Percentiles rank a stretch among this genome's conserved stretches.
Conservation (phyloP, 2,888 invertebrate genomes). For the Drosophila birchii region DNA sequence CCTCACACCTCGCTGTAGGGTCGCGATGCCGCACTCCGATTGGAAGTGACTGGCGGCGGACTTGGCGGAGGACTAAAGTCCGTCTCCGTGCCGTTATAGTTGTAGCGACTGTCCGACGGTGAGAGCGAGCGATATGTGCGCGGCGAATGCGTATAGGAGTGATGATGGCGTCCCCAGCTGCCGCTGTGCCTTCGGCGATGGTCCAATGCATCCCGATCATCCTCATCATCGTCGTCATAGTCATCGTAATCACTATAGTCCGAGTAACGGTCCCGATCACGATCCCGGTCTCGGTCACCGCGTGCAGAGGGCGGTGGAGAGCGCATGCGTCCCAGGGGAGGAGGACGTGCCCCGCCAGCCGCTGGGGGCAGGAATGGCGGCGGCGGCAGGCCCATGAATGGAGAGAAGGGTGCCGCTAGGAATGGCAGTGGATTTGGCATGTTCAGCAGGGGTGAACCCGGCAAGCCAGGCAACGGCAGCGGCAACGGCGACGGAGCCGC, state of each 20-base stretch:
- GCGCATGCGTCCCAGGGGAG: slow-evolving; percentile 86
- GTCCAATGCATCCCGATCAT: slow-evolving; percentile 53
- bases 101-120: slow-evolving; percentile 83
- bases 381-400: slow-evolving; percentile 86
- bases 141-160: slow-evolving; percentile 81
- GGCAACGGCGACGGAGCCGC: slow-evolving; percentile 84
- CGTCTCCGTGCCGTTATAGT: slow-evolving; percentile 88
- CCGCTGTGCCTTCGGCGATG: slow-evolving; percentile 65
- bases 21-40: slow-evolving; percentile 22
- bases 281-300: slow-evolving; percentile 55
- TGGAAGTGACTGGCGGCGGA: slow-evolving; percentile 79
- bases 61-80: slow-evolving; percentile 89
- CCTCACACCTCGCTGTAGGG: slow-evolving; percentile 63
- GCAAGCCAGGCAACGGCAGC: slow-evolving; percentile 81
- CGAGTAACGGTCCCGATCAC: slow-evolving; percentile 60
- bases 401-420: slow-evolving; percentile 87
- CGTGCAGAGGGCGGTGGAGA: slow-evolving; percentile 84
- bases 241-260: slow-evolving; percentile 79
- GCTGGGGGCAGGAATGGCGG: slow-evolving; percentile 86
- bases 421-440: slow-evolving; percentile 86
- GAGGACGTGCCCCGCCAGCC: slow-evolving; percentile 86
- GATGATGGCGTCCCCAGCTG: slow-evolving; percentile 72
- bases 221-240: slow-evolving; percentile 67
- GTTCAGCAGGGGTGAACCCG: slow-evolving; percentile 83
- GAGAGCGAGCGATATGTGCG: slow-evolving; percentile 84